Percentiles rank a stretch among this genome's conserved stretches.
phyloP scores from a whole-genome alignment of 2,113 vertebrate genomes.

The Brachyhypopomus occidentalis region DNA sequence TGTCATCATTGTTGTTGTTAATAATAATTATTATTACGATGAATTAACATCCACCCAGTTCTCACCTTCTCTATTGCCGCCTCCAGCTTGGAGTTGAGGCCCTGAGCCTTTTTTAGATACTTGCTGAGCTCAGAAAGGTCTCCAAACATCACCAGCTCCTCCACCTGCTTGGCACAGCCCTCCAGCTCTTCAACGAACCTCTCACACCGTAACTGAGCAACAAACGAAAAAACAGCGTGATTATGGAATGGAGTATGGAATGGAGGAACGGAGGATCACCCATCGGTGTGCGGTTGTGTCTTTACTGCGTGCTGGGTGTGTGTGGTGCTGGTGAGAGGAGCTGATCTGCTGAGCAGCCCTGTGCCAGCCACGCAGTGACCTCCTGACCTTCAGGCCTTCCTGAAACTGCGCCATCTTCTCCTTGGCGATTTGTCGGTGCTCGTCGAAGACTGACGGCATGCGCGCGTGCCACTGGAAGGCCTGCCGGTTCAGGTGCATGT shows the following conservation, averaged over 20 bases:
- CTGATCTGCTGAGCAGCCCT: not conserved
- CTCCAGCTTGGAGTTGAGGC: slow-evolving; percentile 79
- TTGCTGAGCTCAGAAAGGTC: slow-evolving; percentile 77
- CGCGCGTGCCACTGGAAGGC: slow-evolving; percentile 80
- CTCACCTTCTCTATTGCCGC: slow-evolving; percentile 80
- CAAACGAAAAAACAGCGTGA: slow-evolving; percentile 17
- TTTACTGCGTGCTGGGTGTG: slow-evolving; percentile 10
- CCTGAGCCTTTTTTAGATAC: slow-evolving; percentile 84
- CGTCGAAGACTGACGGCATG: slow-evolving; percentile 83
- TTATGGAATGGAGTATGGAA: not conserved
- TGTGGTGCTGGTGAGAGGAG: not conserved
- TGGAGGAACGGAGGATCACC: not conserved
- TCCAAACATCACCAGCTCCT: slow-evolving; percentile 77
- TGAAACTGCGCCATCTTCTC: slow-evolving; percentile 83
- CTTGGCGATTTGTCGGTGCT: slow-evolving; percentile 76
- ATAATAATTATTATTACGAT: not conserved
- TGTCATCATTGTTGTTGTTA: no score
- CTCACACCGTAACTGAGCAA: slow-evolving; percentile 74
- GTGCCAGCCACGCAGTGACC: slow-evolving; percentile 68
- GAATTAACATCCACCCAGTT: not conserved
- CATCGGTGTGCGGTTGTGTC: not conserved
- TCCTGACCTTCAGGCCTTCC: slow-evolving; percentile 79
- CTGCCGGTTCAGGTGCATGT: slow-evolving; percentile 77
- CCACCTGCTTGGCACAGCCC: slow-evolving; percentile 76
- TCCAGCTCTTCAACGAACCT: slow-evolving; percentile 82